Percentiles rank a stretch among this genome's conserved stretches.
Conservation (phyloP, 2,888 invertebrate genomes). For the Hirtodrosophila trivittata region DNA sequence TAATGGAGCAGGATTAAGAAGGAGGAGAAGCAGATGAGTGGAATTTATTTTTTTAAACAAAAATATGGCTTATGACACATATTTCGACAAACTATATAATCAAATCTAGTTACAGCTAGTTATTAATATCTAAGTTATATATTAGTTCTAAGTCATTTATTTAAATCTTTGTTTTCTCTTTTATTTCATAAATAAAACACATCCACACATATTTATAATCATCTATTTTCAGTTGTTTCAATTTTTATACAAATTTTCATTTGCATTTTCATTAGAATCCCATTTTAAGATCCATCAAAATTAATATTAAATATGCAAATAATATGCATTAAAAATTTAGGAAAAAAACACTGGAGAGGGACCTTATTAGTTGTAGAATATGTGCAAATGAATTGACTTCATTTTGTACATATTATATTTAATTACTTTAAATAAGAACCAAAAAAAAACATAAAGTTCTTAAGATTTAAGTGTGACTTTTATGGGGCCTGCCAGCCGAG, state of each 20-base stretch:
- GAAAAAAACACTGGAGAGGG: constrained; percentile 82
- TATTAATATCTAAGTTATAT: constrained; percentile 50
- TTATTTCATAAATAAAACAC: constrained; percentile 52
- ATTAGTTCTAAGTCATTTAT: constrained; percentile 58
- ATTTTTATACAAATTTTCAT: constrained; percentile 44
- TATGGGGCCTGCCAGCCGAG: too few relatives aligned
- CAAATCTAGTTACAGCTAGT: constrained; percentile 69
- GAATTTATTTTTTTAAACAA: constrained; percentile 71
- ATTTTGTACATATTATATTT: constrained; percentile 14
- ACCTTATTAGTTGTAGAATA: constrained; percentile 81
- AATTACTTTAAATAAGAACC: constrained; percentile 35
- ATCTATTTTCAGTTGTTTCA: constrained; percentile 41
- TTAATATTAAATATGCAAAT: constrained; percentile 16
- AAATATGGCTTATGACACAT: constrained; percentile 36
- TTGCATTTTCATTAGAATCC: not conserved
- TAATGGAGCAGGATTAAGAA: constrained; percentile 17
- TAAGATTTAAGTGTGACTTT: constrained; percentile 8
- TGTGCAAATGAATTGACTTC: constrained; percentile 45
- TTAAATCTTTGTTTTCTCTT: constrained; percentile 27
- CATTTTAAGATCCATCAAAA: not conserved
- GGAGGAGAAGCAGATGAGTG: constrained; percentile 6
- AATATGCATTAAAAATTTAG: constrained; percentile 29
- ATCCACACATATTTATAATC: constrained; percentile 33
- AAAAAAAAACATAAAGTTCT: constrained; percentile 1
- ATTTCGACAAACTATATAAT: constrained; percentile 34